These are phyloP conservation scores for Leptobrachium leishanense DNA, from an alignment of 2,113 vertebrate genomes.

Conservation along the genomic window DNA sequence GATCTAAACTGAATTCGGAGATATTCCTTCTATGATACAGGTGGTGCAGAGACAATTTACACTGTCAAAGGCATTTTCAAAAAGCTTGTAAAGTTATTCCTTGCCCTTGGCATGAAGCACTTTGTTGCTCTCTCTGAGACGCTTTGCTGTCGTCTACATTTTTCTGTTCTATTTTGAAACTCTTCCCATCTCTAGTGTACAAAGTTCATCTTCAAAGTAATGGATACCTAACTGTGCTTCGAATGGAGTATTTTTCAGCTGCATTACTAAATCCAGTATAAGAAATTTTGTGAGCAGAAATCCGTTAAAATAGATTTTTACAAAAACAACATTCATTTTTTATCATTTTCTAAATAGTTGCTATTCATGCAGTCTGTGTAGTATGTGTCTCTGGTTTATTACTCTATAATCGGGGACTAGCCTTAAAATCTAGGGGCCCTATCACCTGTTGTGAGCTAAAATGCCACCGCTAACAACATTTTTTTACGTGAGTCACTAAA, in stretches of 20 bases:
- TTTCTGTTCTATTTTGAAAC: constrained; percentile 21
- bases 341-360: too few species aligned
- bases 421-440: too few species aligned
- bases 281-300: too few species aligned
- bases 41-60: not conserved
- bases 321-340: too few species aligned
- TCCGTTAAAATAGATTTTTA: too few species aligned
- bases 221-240: constrained; percentile 17
- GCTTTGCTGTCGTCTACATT: constrained; percentile 6
- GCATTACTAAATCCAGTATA: too few species aligned
- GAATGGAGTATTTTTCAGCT: not conserved
- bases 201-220: constrained; percentile 31
- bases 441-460: too few species aligned
- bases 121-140: constrained; percentile 28
- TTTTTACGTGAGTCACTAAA: too few species aligned
- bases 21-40: not conserved
- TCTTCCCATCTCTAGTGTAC: constrained; percentile 13
- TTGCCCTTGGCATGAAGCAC: constrained; percentile 11
- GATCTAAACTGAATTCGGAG: not conserved
- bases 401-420: too few species aligned
- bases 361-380: too few species aligned
- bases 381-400: too few species aligned
- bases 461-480: too few species aligned
- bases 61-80: not conserved
- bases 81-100: constrained; percentile 7